These are phyloP conservation scores for Vidua chalybeata DNA, from an alignment of 2,113 vertebrate species.

Conservation along the genomic window DNA sequence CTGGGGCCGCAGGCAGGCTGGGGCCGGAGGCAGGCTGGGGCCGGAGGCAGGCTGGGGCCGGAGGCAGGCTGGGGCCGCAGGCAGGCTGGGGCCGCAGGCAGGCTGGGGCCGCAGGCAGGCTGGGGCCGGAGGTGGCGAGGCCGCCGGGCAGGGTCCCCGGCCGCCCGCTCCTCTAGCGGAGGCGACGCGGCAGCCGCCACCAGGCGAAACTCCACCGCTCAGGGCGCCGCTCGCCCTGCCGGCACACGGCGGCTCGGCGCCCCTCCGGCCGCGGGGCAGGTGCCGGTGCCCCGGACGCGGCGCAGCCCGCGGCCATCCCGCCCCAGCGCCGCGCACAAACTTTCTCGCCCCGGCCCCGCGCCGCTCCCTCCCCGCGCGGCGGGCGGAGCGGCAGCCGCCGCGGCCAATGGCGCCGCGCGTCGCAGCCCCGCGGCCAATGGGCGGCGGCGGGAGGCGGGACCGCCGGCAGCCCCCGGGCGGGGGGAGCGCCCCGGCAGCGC, in stretches of 20 bases:
- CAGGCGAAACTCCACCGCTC: not conserved
- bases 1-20: not conserved
- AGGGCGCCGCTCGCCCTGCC: too few species aligned
- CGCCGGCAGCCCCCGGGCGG: too few species aligned
- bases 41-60: not conserved
- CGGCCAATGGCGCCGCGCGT: too few species aligned
- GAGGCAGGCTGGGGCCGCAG: not conserved
- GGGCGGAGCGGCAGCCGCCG: too few species aligned
- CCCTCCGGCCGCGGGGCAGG: not conserved
- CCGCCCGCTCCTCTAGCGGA: not conserved
- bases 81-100: not conserved
- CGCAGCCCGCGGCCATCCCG: not conserved
- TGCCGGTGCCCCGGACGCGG: rapidly evolving
- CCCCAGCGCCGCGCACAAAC: not conserved
- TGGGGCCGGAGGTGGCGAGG: not conserved
- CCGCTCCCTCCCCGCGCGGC: too few species aligned
- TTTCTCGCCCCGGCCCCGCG: not conserved
- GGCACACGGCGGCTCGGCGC: too few species aligned
- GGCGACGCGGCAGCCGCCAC: not conserved
- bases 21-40: not conserved
- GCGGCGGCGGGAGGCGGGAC: too few species aligned
- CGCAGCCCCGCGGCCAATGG: too few species aligned
- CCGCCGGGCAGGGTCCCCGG: not conserved
- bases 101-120: not conserved
- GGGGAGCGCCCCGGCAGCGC: too few species aligned